These are phyloP conservation scores for Poeciliopsis turneri DNA, from an alignment of 2,797 vertebrate species.

Conservation along the genomic window DNA sequence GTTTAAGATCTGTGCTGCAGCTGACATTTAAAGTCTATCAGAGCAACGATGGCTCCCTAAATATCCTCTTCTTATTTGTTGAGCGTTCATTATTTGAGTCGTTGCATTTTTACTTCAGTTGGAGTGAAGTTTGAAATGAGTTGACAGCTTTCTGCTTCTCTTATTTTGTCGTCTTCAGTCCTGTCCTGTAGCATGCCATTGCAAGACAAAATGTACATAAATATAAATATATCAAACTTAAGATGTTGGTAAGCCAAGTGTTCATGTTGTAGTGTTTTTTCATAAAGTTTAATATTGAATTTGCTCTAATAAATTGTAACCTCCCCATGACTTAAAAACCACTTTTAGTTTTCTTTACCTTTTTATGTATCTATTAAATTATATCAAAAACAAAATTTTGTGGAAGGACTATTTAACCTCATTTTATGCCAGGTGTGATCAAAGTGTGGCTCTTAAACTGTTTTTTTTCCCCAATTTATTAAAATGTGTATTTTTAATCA, in stretches of 20 bases:
- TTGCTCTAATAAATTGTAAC: constrained; percentile 82
- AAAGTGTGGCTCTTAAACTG: too few species aligned
- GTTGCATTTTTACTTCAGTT: constrained; percentile 39
- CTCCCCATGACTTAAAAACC: constrained; percentile 68
- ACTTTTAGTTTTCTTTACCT: neutral
- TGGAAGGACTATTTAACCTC: too few species aligned
- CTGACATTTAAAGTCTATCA: constrained; percentile 42
- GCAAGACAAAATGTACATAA: constrained; percentile 81
- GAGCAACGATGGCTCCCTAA: constrained; percentile 28
- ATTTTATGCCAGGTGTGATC: too few species aligned
- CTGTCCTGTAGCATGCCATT: constrained; percentile 82
- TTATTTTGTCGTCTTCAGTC: constrained; percentile 51
- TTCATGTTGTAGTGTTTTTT: constrained; percentile 78
- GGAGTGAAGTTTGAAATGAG: constrained; percentile 43
- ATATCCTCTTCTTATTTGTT: constrained; percentile 35
- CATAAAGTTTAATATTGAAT: constrained; percentile 81
- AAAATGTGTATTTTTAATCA: too few species aligned
- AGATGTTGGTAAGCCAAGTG: constrained; percentile 74
- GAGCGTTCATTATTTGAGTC: constrained; percentile 40
- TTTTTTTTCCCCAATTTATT: too few species aligned
- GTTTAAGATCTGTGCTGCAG: constrained; percentile 11
- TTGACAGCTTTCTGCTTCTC: constrained; percentile 39
- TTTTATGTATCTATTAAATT: too few species aligned
- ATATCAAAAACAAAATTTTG: too few species aligned
- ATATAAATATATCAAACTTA: constrained; percentile 81